Percentiles rank a stretch among this genome's conserved stretches.
phyloP scores from a whole-genome alignment of 2,888 invertebrate genomes.

The Acrobasis suavella region DNA sequence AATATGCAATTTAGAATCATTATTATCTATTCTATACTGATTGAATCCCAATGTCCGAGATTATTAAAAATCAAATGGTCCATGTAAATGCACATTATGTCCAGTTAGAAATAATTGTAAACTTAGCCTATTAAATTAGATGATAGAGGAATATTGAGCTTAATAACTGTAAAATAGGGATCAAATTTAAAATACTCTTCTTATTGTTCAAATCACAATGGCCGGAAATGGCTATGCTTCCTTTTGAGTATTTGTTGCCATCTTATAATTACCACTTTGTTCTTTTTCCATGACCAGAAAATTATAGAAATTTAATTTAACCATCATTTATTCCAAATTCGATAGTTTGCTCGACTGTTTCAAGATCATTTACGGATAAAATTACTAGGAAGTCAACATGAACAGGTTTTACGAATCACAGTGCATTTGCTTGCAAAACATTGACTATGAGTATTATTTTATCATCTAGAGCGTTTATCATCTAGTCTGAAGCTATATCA shows the following conservation, averaged over 20 bases:
- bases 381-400: background rate
- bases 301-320: slow-evolving; percentile 21
- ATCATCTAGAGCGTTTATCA: background rate
- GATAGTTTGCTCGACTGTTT: background rate
- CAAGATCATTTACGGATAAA: background rate
- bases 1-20: background rate
- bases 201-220: slow-evolving; percentile 20
- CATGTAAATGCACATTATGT: slow-evolving; percentile 15
- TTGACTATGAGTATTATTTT: slow-evolving; percentile 4
- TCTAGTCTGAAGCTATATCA: slow-evolving; percentile 16
- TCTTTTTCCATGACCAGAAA: slow-evolving; percentile 21
- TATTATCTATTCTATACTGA: background rate
- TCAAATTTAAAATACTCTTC: slow-evolving; percentile 13
- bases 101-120: slow-evolving; percentile 7
- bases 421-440: slow-evolving; percentile 20
- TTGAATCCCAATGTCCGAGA: background rate
- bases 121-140: background rate
- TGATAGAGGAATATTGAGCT: background rate
- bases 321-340: slow-evolving; percentile 16
- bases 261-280: slow-evolving; percentile 24
- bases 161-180: slow-evolving; percentile 10
- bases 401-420: slow-evolving; percentile 20
- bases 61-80: slow-evolving; percentile 14
- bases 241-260: slow-evolving; percentile 22
- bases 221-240: slow-evolving; percentile 19